Percentiles rank a stretch among this genome's conserved stretches.
Conservation (phyloP, 2,797 vertebrate species). For the Hapalemur alaotrensis region DNA sequence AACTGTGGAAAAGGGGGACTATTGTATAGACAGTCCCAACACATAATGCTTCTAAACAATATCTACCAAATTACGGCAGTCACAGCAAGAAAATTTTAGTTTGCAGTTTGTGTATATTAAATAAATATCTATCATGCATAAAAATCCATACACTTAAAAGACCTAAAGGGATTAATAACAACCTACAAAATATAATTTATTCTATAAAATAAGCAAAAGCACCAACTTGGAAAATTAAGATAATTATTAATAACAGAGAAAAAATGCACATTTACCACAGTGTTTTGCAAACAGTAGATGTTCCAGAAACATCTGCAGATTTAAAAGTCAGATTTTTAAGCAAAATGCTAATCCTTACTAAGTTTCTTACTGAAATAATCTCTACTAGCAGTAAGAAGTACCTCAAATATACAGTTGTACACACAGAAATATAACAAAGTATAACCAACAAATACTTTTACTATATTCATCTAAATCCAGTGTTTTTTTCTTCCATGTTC, state of each 20-base stretch:
- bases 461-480: neutral
- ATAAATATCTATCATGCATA: neutral
- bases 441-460: neutral
- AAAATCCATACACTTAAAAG: neutral
- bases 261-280: constrained; percentile 18
- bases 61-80: neutral
- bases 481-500: neutral
- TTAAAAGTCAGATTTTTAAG: constrained; percentile 36
- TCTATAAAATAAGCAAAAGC: constrained; percentile 6
- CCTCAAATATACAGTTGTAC: constrained; percentile 27
- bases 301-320: neutral
- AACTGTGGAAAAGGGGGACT: neutral
- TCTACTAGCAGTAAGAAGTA: neutral
- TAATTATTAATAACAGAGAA: constrained; percentile 24
- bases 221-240: neutral
- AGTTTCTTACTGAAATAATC: constrained; percentile 5
- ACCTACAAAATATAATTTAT: neutral
- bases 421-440: neutral
- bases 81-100: neutral
- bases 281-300: neutral
- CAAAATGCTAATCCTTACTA: constrained; percentile 32
- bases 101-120: neutral
- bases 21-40: neutral
- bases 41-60: neutral
- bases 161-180: neutral